phyloP scores from a whole-genome alignment of 2,113 vertebrate genomes.

The Philantomba maxwellii region DNA sequence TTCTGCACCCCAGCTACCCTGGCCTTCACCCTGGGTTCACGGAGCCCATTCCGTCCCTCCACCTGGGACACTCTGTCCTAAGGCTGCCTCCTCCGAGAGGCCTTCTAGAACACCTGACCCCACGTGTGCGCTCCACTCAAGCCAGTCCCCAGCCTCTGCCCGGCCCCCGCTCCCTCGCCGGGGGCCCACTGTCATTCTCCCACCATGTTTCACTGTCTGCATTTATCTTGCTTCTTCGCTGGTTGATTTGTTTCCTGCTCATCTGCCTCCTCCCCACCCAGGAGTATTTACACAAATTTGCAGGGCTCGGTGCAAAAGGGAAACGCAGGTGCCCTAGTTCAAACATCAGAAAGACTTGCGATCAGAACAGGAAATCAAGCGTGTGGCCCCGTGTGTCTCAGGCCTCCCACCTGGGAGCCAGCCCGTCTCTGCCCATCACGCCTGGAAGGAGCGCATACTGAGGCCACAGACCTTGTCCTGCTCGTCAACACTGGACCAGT shows the following conservation, averaged over 20 bases:
- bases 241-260: background rate
- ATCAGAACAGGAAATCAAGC: background rate
- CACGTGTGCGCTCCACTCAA: too few relatives aligned
- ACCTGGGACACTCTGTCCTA: background rate
- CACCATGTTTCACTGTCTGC: background rate
- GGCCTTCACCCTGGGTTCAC: background rate
- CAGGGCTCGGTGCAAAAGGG: background rate
- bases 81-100: background rate
- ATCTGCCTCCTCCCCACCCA: background rate
- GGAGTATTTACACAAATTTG: background rate
- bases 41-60: background rate
- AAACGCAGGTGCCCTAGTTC: background rate
- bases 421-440: fast-evolving
- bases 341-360: background rate
- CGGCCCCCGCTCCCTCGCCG: background rate
- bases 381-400: fast-evolving
- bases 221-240: background rate
- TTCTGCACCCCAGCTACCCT: background rate
- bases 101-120: background rate
- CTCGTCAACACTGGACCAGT: fast-evolving
- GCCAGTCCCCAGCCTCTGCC: background rate
- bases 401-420: background rate
- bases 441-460: background rate
- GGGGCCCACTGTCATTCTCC: fast-evolving
- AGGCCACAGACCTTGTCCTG: background rate